Evolutionary conservation across 2,797 vertebrate species (phyloP), one percentile per base, ranked within the genome.

Genomic region (Darevskia nairensis): DNA sequence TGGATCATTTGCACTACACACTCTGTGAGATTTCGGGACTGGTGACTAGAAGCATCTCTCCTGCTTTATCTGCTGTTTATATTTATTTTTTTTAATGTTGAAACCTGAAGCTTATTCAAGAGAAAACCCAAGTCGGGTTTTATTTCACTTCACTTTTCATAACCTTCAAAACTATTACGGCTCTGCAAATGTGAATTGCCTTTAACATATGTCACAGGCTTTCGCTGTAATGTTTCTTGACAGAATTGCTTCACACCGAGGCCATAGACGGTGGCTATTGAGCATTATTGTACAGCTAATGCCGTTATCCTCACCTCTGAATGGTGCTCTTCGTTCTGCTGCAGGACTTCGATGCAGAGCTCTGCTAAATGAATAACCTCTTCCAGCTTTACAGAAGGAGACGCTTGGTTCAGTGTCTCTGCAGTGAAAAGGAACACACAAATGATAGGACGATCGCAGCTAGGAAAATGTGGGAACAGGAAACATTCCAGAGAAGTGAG

Each of bases 311-410:
- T 95, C 97, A 99, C 99, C 98, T 99, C 99, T 8, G 98, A 97
- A 92, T 99, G 99, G 96, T 99, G 98, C 69, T 99, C 99, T 32
- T 99, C 98, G 39, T 99, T 99, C 95, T 99, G 99, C 95, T 99
- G 99, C 84, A 99, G 95, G 72, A 99, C 99, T 89, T 99, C 99
- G 1, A 99, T 98, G 94, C 98, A 98, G 46, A 99, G 98, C 92
- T 99, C 99, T 21, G 98, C 98, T 32, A 99, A 96, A 68, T 97
- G 97, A 96, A 99, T 97, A 95, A 98, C 97, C 92, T 99, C 98
- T 95, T 98, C 98, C 92, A 99, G 96, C 75, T 97, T 97, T 92
- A 97, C 98, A 90, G 98, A 97, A 84, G 98, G 96, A 90, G 97
- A 77, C 1, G 97, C 97, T 92, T 98, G 98, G 91, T 94, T 97